A percentile compares a stretch with the other conserved stretches of the same genome.
Evolutionary conservation across 2,888 invertebrate genomes (phyloP).

Genomic region (Horisme vitalbata): DNA sequence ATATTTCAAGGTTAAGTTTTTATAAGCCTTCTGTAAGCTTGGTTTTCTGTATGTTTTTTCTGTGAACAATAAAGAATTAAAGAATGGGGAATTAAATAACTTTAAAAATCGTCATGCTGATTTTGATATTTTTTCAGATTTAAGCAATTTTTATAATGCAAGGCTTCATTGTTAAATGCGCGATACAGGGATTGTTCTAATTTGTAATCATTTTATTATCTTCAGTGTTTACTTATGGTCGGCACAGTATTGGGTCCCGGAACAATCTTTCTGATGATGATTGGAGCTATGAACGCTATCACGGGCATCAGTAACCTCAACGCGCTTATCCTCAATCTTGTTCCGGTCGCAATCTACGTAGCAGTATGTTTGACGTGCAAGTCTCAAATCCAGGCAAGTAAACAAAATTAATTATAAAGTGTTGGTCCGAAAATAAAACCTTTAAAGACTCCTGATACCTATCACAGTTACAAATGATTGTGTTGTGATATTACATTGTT

Average conservation of each 20-base stretch:
- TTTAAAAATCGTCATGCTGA: too few relatives aligned
- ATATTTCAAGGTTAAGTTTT: too few relatives aligned
- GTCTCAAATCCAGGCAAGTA: constrained; percentile 85
- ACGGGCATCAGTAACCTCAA: constrained; percentile 87
- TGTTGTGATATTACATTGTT: too few relatives aligned
- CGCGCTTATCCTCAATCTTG: constrained; percentile 85
- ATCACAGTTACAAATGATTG: neutral
- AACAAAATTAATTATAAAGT: neutral
- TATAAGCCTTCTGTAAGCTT: too few relatives aligned
- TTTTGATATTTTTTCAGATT: too few relatives aligned
- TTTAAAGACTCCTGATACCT: neutral
- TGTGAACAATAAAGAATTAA: too few relatives aligned
- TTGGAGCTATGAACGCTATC: constrained; percentile 91
- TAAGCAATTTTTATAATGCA: too few relatives aligned
- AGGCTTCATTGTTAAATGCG: too few relatives aligned
- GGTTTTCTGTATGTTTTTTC: too few relatives aligned
- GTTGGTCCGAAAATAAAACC: constrained; percentile 1
- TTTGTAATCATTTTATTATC: constrained; percentile 24
- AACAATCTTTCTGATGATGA: constrained; percentile 91
- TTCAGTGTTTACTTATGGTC: constrained; percentile 84
- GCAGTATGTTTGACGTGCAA: constrained; percentile 87
- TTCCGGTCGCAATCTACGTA: constrained; percentile 87
- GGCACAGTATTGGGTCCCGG: constrained; percentile 92
- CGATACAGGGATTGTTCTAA: too few relatives aligned
- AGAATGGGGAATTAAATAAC: too few relatives aligned